phyloP scores from a whole-genome alignment of 2,113 vertebrate genomes.

The Malaclemys terrapin region DNA sequence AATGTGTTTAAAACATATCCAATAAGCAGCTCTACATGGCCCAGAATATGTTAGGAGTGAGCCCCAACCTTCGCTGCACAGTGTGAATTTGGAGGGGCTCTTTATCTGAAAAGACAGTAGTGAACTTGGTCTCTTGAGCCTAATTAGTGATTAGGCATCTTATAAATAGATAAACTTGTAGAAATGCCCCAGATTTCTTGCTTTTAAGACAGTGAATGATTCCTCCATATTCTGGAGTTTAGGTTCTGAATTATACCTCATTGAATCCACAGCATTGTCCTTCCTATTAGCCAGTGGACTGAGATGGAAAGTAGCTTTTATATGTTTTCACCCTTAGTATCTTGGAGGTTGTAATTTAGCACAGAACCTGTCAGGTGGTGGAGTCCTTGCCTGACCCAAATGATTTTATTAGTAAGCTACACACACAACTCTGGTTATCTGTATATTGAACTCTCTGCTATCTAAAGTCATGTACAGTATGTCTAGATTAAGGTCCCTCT shows the following conservation, averaged over 20 bases:
- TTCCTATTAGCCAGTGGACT: background rate
- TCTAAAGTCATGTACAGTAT: accelerated
- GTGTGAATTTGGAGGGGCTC: background rate
- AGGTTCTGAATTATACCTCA: background rate
- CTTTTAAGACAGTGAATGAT: background rate
- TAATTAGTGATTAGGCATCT: background rate
- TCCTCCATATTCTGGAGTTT: accelerated
- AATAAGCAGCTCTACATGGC: background rate
- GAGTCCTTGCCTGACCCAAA: background rate
- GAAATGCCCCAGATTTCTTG: background rate
- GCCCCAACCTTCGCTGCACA: background rate
- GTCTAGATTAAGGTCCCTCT: accelerated
- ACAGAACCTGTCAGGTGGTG: accelerated
- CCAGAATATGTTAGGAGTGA: background rate
- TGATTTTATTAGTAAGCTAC: accelerated
- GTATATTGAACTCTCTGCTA: accelerated
- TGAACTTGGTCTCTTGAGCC: background rate
- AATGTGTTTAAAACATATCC: background rate
- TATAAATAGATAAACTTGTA: accelerated
- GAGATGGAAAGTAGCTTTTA: background rate
- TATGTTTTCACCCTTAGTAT: background rate
- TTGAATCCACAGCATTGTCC: accelerated
- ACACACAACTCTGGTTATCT: accelerated
- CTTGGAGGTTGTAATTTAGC: accelerated
- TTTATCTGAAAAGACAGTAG: accelerated